These are phyloP conservation scores for Trissolcus japonicus DNA, from an alignment of 2,888 invertebrate species.

Conservation along the genomic window DNA sequence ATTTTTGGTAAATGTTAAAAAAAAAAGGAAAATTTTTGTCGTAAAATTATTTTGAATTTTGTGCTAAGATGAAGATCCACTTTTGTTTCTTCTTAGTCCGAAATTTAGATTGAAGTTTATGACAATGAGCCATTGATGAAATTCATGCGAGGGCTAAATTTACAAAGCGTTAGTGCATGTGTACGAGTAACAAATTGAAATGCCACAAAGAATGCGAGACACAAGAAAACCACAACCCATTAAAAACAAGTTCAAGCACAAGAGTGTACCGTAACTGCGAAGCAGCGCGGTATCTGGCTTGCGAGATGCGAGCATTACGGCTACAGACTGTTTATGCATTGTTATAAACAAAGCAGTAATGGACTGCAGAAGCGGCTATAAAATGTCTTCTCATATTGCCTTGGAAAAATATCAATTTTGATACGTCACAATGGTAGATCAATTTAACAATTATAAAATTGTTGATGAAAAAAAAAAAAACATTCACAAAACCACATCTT, in stretches of 20 bases:
- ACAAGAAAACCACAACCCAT: constrained; percentile 61
- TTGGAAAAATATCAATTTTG: constrained; percentile 50
- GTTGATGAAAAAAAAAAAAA: no score
- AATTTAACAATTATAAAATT: no score
- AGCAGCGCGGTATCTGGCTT: constrained; percentile 59
- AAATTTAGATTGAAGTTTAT: no score
- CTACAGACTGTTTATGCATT: constrained; percentile 73
- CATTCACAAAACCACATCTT: no score
- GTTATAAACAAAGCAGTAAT: constrained; percentile 74
- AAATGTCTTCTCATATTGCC: constrained; percentile 64
- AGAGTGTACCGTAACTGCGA: constrained; percentile 55
- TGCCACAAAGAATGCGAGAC: constrained; percentile 59
- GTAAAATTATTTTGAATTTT: no score
- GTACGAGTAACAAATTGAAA: constrained; percentile 5
- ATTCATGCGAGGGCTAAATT: no score
- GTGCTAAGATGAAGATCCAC: no score
- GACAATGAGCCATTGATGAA: no score
- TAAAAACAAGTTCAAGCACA: constrained; percentile 57
- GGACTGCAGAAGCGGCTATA: constrained; percentile 74
- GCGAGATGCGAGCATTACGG: constrained; percentile 66
- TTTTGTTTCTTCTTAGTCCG: no score
- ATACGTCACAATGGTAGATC: background rate
- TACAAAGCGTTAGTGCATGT: no score
- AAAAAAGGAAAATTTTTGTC: no score
- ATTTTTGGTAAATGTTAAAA: no score